Evolutionary conservation across 2,888 invertebrate genomes (phyloP), one percentile per base, ranked within the genome.

Genomic region (Poecilobothrus nobilitatus): DNA sequence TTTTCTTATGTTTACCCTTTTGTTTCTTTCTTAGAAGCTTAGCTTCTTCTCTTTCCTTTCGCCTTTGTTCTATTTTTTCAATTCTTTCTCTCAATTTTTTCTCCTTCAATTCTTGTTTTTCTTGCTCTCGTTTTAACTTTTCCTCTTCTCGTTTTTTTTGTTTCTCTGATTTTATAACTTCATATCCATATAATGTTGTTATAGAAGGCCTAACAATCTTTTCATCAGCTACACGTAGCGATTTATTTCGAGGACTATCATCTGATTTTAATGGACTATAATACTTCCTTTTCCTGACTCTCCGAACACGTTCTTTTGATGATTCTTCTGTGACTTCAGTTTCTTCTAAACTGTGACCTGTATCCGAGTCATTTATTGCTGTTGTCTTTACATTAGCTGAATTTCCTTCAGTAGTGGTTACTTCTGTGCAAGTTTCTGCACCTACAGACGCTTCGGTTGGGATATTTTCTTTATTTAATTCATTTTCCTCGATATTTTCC

Each of bases 221-320:
- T 21, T 68, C 68, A 63, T 68, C 68, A 62, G 62, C 66, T 21
- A 34, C 63, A 7, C 63, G 34, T n/a, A 68, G 37, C 20, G 22
- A 63, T 68, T 65, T 63, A 62, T 61, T 68, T 4, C 68, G 62
- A 63, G 68, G 66, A 62, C 34, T 22, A 7, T 65, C 65, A n/a
- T 65, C 37, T 1, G 20, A 20, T 65, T 65, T 65, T 10, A 65
- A 37, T 9, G 65, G 65, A 37, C 65, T 65, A 37, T 33, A 65
- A 18, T 33, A 65, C 34, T 65, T 65, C 4, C 27, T 22, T 18
- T 27, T 63, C 3, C 63, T 27, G 15, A 63, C 27, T 63, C 27
- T 63, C 5, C 27, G 12, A 3, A 27, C 7, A 27, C 9, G 22
- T 27, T 12, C 22, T 12, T 21, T 63, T 63, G 20, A 15, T 18